Conservation (phyloP, 2,113 vertebrate species). For the Argyrosomus japonicus region DNA sequence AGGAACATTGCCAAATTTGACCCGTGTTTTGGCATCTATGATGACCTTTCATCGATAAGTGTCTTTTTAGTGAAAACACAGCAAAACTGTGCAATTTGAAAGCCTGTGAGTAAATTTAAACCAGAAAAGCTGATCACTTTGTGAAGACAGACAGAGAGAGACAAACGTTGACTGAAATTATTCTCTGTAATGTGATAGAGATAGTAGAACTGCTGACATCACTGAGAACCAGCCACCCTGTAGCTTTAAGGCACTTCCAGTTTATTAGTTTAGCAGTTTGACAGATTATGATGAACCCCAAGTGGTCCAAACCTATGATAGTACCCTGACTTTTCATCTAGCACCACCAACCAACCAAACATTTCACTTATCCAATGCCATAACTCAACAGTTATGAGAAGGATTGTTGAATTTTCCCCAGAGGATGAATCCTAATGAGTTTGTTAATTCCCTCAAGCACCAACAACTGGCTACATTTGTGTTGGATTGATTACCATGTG, state of each 20-base stretch:
- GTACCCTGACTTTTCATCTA: background rate
- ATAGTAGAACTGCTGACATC: background rate
- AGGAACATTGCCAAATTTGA: constrained; percentile 3
- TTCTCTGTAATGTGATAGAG: background rate
- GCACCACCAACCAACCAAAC: background rate
- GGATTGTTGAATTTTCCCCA: background rate
- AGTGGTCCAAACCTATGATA: background rate
- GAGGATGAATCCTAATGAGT: background rate
- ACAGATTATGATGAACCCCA: background rate
- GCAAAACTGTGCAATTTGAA: constrained; percentile 4
- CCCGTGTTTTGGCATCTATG: background rate
- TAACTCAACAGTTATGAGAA: background rate
- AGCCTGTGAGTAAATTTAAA: background rate
- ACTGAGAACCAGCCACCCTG: background rate
- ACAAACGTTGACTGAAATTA: background rate
- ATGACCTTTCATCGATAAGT: constrained; percentile 16
- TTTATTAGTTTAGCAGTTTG: background rate
- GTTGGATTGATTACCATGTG: no score
- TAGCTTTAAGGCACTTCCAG: constrained; percentile 12
- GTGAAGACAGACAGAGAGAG: background rate
- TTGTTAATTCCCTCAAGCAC: background rate
- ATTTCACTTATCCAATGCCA: background rate
- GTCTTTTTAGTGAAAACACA: background rate
- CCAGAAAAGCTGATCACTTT: background rate
- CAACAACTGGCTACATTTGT: background rate